Percentiles rank a stretch among this genome's conserved stretches.
Conservation (phyloP, 2,113 vertebrate species). For the Erythrocercus mccallii region DNA sequence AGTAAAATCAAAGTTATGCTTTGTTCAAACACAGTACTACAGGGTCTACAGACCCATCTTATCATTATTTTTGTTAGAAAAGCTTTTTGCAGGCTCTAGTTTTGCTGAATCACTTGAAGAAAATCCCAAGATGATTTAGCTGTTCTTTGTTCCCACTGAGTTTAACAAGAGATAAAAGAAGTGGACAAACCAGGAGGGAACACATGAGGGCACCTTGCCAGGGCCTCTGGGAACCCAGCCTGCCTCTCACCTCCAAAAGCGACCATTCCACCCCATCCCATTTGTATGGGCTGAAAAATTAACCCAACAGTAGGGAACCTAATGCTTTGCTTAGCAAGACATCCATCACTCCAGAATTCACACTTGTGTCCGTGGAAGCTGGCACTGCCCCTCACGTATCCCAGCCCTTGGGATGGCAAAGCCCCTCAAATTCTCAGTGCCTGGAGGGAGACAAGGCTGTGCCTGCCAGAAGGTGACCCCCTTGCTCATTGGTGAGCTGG, state of each 20-base stretch:
- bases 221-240: neutral
- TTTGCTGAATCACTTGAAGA: neutral
- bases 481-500: neutral
- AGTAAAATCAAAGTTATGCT: neutral
- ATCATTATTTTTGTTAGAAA: neutral
- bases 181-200: neutral
- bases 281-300: neutral
- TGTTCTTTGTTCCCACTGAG: neutral
- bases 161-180: neutral
- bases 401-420: neutral
- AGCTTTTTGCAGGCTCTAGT: neutral
- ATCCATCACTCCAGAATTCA: neutral
- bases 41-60: neutral
- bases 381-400: rapidly evolving
- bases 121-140: neutral
- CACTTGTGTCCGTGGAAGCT: rapidly evolving
- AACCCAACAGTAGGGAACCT: neutral
- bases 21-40: neutral
- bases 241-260: neutral
- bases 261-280: neutral
- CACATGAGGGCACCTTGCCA: neutral
- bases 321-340: neutral
- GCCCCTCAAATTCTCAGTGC: too few relatives aligned
- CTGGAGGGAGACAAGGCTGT: neutral
- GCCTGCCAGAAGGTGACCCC: neutral